Evolutionary conservation across 2,888 invertebrate genomes (phyloP), one percentile per base, ranked within the genome.

Genomic region (Pharmacophagus antenor): DNA sequence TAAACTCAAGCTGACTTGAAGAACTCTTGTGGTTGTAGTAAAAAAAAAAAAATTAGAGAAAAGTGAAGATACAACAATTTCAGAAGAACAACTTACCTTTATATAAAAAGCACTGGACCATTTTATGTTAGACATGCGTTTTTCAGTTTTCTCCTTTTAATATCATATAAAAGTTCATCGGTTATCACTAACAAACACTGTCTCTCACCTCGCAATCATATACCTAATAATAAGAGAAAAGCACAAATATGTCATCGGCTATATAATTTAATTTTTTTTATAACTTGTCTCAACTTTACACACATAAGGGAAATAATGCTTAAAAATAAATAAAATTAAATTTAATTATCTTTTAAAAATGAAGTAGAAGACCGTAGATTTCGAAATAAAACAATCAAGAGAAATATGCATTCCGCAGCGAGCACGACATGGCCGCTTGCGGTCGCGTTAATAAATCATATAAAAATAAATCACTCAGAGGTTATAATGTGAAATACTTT

Each of bases 401-500:
- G 44, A 64, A 63, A 65, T 44, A 31, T n/a, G 50, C 63, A 66
- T 68, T 67, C 70, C 71, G 62, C 65, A 70, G 73, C 75, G 74
- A 65, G 69, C 77, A 79, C 75, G 73, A 79, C 74, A 69, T 67
- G 68, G 69, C 67, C 68, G 67, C 67, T 67, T 68, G 70, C 73
- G 74, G 76, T 76, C 73, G 73, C 70, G 65, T 73, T 73, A 81
- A 86, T 88, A 86, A 88, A 87, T 88, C 87, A 89, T 85, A 82
- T 76, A 84, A 85, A 87, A 87, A 88, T 86, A 90, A 88, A 88
- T 89, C 88, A 85, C 76, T 85, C 83, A 79, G 76, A 76, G 80
- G 80, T 82, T 82, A 79, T 81, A 83, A 88, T 88, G 88, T 88
- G 89, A 89, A 89, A 89, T 88, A 88, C 87, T 89, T 85, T 87